phyloP scores from a whole-genome alignment of 2,113 vertebrate genomes.

The Seriola rivoliana region DNA sequence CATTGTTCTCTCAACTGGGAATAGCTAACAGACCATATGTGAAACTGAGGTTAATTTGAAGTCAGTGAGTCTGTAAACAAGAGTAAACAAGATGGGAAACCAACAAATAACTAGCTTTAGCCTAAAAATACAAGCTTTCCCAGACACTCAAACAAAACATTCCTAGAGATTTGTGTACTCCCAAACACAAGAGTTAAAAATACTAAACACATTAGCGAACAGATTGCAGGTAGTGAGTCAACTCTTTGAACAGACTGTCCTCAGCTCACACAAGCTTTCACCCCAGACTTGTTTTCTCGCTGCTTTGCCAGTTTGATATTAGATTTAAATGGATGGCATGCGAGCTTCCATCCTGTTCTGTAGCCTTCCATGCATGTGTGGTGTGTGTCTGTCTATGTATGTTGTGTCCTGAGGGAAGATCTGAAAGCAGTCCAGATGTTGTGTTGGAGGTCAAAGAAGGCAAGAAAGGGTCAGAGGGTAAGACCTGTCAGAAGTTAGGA shows the following conservation, averaged over 20 bases:
- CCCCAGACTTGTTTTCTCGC: slow-evolving; percentile 42
- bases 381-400: neutral
- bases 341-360: slow-evolving; percentile 35
- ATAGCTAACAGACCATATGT: neutral
- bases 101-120: neutral
- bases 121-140: neutral
- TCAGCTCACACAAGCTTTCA: slow-evolving; percentile 21
- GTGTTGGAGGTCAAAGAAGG: slow-evolving; percentile 23
- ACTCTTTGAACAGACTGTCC: slow-evolving; percentile 37
- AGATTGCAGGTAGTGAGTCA: slow-evolving; percentile 58
- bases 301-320: slow-evolving; percentile 50
- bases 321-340: slow-evolving; percentile 41
- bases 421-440: slow-evolving; percentile 66
- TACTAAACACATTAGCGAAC: slow-evolving; percentile 7
- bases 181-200: slow-evolving; percentile 35
- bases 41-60: neutral
- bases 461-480: slow-evolving; percentile 36
- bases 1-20: neutral
- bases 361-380: slow-evolving; percentile 22
- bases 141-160: slow-evolving; percentile 21
- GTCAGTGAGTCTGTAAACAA: neutral
- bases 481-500: slow-evolving; percentile 19
- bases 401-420: slow-evolving; percentile 10
- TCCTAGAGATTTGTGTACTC: neutral
- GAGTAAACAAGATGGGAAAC: neutral